phyloP scores from a whole-genome alignment of 2,797 vertebrate species.

The Toxotes lorentzi region DNA sequence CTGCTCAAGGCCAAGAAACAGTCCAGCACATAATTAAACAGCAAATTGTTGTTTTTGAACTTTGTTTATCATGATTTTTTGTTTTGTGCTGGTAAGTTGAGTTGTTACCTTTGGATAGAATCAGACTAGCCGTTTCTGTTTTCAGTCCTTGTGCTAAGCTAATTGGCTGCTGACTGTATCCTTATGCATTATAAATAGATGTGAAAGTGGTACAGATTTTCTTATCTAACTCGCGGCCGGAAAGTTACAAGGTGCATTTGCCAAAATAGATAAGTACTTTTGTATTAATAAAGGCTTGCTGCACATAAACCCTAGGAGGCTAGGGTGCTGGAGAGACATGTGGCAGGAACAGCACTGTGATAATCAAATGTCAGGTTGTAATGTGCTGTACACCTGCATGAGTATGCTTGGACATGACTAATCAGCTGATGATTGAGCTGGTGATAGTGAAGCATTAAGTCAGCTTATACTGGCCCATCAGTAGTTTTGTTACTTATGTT shows the following conservation, averaged over 20 bases:
- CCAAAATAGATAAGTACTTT: neutral
- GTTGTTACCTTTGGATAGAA: neutral
- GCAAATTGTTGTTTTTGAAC: neutral
- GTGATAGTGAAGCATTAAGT: conserved; percentile 5
- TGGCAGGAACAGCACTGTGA: neutral
- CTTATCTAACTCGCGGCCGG: neutral
- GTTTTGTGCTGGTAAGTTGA: neutral
- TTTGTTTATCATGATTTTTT: neutral
- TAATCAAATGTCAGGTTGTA: neutral
- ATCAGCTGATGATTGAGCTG: conserved; percentile 1
- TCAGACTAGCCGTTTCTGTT: neutral
- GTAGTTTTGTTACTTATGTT: neutral
- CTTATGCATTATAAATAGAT: neutral
- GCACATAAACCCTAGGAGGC: neutral
- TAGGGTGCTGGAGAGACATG: neutral
- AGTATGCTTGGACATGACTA: neutral
- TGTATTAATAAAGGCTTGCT: neutral
- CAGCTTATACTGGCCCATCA: neutral
- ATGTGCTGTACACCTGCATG: neutral
- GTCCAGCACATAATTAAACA: neutral
- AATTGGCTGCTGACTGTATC: neutral
- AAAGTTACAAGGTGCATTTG: neutral
- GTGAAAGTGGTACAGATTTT: neutral
- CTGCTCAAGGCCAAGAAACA: neutral
- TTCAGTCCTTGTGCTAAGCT: neutral